A percentile compares a stretch with the other conserved stretches of the same genome.
phyloP scores from a whole-genome alignment of 1,140 invertebrate species.

The Ctenoplectra terminalis region DNA sequence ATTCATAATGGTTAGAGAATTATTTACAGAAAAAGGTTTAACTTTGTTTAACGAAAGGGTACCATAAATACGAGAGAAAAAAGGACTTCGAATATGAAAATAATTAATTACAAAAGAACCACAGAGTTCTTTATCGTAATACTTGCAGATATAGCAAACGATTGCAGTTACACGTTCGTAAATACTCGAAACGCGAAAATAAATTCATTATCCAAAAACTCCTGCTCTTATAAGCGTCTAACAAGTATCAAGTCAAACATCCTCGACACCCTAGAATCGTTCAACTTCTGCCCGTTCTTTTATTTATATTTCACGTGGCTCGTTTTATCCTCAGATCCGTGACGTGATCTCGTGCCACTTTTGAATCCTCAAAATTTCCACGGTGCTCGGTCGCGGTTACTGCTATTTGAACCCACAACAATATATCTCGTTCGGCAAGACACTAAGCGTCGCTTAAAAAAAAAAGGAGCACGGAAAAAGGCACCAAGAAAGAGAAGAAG shows the following conservation, averaged over 20 bases:
- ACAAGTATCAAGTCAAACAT: background rate
- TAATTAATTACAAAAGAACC: too few species aligned
- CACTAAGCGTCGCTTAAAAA: background rate
- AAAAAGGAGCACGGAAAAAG: slow-evolving; percentile 8
- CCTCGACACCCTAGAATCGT: background rate
- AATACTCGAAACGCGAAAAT: background rate
- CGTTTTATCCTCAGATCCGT: slow-evolving; percentile 46
- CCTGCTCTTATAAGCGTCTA: background rate
- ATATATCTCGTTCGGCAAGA: slow-evolving; percentile 63
- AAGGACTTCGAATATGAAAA: too few species aligned
- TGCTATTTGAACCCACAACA: slow-evolving; percentile 67
- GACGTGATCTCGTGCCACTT: slow-evolving; percentile 6
- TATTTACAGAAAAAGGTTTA: too few species aligned
- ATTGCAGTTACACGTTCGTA: too few species aligned
- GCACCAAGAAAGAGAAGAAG: slow-evolving; percentile 23
- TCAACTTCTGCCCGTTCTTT: background rate
- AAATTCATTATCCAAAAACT: background rate
- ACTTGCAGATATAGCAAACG: too few species aligned
- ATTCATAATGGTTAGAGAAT: too few species aligned
- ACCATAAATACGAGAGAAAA: too few species aligned
- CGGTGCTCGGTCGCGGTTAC: slow-evolving; percentile 66
- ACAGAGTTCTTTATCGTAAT: too few species aligned
- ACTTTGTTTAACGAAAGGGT: too few species aligned
- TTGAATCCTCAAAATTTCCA: slow-evolving; percentile 71
- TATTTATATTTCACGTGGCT: slow-evolving; percentile 28